A percentile compares a stretch with the other conserved stretches of the same genome.
phyloP scores from a whole-genome alignment of 1,140 invertebrate genomes.

The Phymorhynchus buccinoides region DNA sequence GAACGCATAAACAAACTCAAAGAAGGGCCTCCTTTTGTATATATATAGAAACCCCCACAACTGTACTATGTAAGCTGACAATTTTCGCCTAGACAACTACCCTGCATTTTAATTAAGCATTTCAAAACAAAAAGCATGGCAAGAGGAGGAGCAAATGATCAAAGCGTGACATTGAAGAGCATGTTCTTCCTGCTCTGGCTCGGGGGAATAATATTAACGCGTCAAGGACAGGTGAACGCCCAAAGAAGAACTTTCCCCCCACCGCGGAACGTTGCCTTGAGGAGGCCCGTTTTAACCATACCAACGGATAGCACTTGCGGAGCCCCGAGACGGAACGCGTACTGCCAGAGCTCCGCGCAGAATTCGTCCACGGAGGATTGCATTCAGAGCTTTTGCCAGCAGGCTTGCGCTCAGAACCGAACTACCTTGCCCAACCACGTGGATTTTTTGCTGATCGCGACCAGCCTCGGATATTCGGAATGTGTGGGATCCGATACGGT shows the following conservation, averaged over 20 bases:
- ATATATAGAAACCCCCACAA: neutral
- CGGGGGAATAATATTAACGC: neutral
- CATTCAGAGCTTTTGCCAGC: conserved; percentile 63
- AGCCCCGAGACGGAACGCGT: conserved; percentile 59
- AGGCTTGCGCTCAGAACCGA: conserved; percentile 62
- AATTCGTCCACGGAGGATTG: conserved; percentile 57
- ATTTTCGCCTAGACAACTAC: neutral
- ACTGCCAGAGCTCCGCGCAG: conserved; percentile 64
- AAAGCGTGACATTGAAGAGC: neutral
- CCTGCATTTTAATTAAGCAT: neutral
- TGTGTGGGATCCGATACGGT: conserved; percentile 66
- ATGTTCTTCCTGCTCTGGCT: neutral
- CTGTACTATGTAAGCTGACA: neutral
- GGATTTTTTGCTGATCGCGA: conserved; percentile 35
- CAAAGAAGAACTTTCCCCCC: neutral
- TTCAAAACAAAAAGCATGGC: neutral
- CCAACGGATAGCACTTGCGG: conserved; percentile 68
- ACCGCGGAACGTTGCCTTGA: conserved; percentile 59
- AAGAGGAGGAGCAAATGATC: neutral
- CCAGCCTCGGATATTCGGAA: conserved; percentile 50
- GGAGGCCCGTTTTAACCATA: conserved; percentile 55
- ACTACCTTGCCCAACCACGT: conserved; percentile 28
- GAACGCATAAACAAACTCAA: too few species aligned
- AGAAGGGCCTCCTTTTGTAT: too few species aligned
- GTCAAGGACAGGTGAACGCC: neutral